These are phyloP conservation scores for rat (Rattus norvegicus) DNA, from an alignment of 2,113 vertebrate genomes.

Conservation along the genomic window GRCr8 NC_086028.1:25363001-25363500, in stretches of 20 bases:
- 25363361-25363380: neutral
- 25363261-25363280: neutral
- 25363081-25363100: neutral
- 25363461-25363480: too few relatives aligned
- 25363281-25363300: neutral
- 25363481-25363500: neutral
- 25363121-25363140: neutral
- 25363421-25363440: neutral
- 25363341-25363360: neutral
- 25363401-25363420: neutral
- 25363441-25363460: neutral
- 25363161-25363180: neutral
- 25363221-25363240: neutral
- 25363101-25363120: neutral
- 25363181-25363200: neutral
- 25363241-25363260: accelerated
- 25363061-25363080: neutral
- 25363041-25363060: neutral
- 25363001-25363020: neutral
- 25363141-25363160: neutral
- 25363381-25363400: neutral
- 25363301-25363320: neutral
- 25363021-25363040: neutral
- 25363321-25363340: neutral
- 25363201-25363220: neutral